phyloP scores from a whole-genome alignment of 2,888 invertebrate species.

The Patella ulyssiponensis region DNA sequence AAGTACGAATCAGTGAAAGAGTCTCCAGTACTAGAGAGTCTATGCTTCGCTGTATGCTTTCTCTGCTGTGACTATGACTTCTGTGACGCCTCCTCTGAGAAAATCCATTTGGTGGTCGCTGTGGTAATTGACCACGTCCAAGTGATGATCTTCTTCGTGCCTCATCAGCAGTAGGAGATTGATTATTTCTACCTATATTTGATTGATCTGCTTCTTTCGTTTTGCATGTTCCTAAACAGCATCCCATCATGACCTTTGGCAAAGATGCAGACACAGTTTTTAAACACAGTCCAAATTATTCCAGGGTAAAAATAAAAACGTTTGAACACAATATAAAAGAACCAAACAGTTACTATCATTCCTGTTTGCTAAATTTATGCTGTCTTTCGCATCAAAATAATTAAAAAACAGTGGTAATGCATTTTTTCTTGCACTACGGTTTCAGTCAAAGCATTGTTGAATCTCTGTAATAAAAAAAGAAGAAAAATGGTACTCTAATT shows the following conservation, averaged over 20 bases:
- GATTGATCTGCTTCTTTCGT: background rate
- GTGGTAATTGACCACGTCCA: background rate
- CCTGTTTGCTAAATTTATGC: no score
- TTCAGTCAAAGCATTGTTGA: no score
- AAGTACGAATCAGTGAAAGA: conserved; percentile 83
- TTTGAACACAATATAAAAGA: no score
- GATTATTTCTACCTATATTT: background rate
- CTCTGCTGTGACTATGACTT: conserved; percentile 24
- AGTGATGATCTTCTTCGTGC: conserved; percentile 17
- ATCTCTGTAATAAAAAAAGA: no score
- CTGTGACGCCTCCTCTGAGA: conserved; percentile 28
- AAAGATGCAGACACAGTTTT: no score
- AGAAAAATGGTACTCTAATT: no score
- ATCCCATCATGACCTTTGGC: background rate
- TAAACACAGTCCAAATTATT: no score
- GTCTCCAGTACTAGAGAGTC: conserved; percentile 87
- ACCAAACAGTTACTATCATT: no score
- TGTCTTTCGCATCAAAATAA: no score
- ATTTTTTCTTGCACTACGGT: no score
- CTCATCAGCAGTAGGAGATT: background rate
- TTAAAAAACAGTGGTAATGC: no score
- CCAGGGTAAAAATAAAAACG: no score
- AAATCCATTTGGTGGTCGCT: background rate
- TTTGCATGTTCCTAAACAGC: conserved; percentile 5
- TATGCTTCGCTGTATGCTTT: conserved; percentile 45